phyloP scores from a whole-genome alignment of 2,113 vertebrate species.

The Pardalotus punctatus region DNA sequence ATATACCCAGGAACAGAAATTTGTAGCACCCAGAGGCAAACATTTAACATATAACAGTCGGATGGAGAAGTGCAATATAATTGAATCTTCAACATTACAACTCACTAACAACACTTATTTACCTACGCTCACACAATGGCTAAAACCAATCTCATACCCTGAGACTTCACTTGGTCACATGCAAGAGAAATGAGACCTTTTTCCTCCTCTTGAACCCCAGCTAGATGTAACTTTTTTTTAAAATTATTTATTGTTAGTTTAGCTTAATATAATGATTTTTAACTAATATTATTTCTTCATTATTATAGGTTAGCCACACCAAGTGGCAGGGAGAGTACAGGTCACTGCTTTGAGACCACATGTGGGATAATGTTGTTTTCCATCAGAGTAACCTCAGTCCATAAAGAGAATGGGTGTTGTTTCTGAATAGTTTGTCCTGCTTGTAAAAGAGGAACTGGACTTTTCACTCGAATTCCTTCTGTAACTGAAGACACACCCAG shows the following conservation, averaged over 20 bases:
- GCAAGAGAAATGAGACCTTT: background rate
- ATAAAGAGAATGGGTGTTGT: accelerated
- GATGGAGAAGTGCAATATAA: background rate
- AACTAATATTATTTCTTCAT: background rate
- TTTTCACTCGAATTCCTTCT: background rate
- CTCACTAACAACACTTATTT: background rate
- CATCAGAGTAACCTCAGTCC: background rate
- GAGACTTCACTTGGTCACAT: background rate
- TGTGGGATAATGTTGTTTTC: accelerated
- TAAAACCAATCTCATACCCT: background rate
- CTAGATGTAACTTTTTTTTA: background rate
- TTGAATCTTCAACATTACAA: background rate
- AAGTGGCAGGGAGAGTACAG: background rate
- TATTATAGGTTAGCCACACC: background rate
- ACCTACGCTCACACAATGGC: background rate
- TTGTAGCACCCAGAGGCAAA: background rate
- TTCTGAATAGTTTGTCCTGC: background rate
- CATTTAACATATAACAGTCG: background rate
- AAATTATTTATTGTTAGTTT: background rate
- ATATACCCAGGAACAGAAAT: background rate
- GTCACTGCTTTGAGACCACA: background rate
- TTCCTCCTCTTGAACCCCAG: background rate
- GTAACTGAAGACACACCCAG: background rate
- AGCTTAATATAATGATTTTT: background rate
- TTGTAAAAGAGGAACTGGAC: background rate